Conservation (phyloP, 2,888 invertebrate genomes). For the Orthosia incerta region DNA sequence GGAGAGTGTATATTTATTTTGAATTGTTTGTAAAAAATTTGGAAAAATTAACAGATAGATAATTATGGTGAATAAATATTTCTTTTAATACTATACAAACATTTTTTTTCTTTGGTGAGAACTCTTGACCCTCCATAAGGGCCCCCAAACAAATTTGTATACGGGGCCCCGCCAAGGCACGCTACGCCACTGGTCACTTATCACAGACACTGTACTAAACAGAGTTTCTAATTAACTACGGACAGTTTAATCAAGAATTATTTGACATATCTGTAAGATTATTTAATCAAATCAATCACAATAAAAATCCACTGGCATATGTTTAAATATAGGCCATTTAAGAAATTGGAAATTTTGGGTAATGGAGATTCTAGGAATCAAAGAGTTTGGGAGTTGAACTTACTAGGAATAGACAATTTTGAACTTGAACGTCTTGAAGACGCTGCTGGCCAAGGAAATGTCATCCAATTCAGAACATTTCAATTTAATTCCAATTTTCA, state of each 20-base stretch:
- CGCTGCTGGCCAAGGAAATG: neutral
- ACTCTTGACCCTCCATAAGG: too few relatives aligned
- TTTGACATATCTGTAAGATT: neutral
- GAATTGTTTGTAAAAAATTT: too few relatives aligned
- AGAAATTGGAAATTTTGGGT: neutral
- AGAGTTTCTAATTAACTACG: constrained; percentile 55
- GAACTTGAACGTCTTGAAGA: too few relatives aligned
- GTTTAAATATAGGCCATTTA: neutral
- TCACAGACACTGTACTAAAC: constrained; percentile 27
- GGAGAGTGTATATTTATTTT: too few relatives aligned
- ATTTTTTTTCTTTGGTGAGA: too few relatives aligned
- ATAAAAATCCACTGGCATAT: neutral
- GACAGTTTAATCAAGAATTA: neutral
- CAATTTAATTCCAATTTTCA: neutral
- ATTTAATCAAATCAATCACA: neutral
- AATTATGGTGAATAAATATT: too few relatives aligned
- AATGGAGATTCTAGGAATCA: neutral
- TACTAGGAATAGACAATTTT: neutral
- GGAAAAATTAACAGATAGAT: too few relatives aligned
- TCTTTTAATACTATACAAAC: too few relatives aligned
- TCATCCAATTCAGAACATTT: neutral
- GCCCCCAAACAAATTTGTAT: too few relatives aligned
- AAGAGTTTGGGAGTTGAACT: neutral
- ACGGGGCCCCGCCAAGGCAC: too few relatives aligned
- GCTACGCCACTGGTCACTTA: too few relatives aligned